phyloP scores from a whole-genome alignment of 2,113 vertebrate species.

The Thalassarche chlororhynchos region DNA sequence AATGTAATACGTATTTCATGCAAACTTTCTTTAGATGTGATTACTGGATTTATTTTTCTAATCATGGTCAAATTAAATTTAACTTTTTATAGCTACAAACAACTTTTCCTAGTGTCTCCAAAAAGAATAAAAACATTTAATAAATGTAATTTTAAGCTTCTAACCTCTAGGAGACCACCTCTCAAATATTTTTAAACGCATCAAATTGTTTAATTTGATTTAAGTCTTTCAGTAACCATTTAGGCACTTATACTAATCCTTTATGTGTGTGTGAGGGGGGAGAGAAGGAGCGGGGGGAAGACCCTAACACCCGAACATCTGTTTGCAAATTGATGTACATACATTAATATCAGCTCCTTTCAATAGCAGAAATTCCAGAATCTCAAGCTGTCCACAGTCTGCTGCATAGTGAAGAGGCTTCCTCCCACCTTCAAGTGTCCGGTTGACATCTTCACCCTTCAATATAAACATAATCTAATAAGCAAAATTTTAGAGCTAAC shows the following conservation, averaged over 20 bases:
- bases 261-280: too few species aligned
- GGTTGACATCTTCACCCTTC: conserved; percentile 92
- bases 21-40: neutral
- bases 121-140: neutral
- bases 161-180: neutral
- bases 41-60: neutral
- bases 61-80: neutral
- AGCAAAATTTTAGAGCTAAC: neutral
- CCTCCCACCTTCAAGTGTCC: conserved; percentile 88
- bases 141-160: neutral
- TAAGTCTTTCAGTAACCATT: neutral
- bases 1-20: neutral
- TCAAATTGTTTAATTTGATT: neutral
- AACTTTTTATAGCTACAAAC: neutral
- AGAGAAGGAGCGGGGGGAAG: neutral
- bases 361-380: conserved; percentile 90
- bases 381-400: conserved; percentile 90
- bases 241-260: neutral
- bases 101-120: neutral
- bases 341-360: conserved; percentile 96
- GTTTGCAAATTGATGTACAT: conserved; percentile 48
- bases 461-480: neutral
- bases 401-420: conserved; percentile 94
- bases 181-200: neutral
- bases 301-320: neutral